These are phyloP conservation scores for Agrotis puta DNA, from an alignment of 2,888 invertebrate genomes.

Conservation along the genomic window DNA sequence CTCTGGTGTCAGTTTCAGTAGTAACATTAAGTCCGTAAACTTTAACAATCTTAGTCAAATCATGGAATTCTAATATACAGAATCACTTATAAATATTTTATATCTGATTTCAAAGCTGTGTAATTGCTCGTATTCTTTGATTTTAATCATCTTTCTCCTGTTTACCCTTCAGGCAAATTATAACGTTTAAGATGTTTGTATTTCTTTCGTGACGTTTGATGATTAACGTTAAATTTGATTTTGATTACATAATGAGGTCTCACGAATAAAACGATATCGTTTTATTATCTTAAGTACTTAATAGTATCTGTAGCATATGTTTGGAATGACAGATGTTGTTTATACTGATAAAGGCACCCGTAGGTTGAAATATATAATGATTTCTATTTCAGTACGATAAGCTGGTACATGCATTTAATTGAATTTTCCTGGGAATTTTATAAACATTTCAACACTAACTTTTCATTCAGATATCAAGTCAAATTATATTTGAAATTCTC, in stretches of 20 bases:
- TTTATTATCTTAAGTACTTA: constrained; percentile 67
- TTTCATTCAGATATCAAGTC: not conserved
- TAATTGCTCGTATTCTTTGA: constrained; percentile 75
- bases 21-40: not conserved
- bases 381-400: not conserved
- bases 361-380: constrained; percentile 14
- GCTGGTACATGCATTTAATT: not conserved
- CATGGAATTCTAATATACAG: constrained; percentile 37
- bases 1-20: not conserved
- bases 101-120: constrained; percentile 59
- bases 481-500: not conserved
- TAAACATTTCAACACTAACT: not conserved
- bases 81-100: constrained; percentile 34
- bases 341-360: constrained; percentile 3
- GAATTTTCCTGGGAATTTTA: not conserved
- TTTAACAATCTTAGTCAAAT: constrained; percentile 28
- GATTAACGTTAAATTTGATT: constrained; percentile 82
- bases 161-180: constrained; percentile 78
- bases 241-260: constrained; percentile 82
- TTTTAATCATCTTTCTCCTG: constrained; percentile 71
- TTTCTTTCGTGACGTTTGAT: constrained; percentile 78
- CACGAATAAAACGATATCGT: constrained; percentile 67
- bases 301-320: constrained; percentile 29
- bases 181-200: constrained; percentile 81
- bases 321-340: constrained; percentile 33